Evolutionary conservation across 2,888 invertebrate genomes (phyloP).

Genomic region (Hemaris fuciformis): DNA sequence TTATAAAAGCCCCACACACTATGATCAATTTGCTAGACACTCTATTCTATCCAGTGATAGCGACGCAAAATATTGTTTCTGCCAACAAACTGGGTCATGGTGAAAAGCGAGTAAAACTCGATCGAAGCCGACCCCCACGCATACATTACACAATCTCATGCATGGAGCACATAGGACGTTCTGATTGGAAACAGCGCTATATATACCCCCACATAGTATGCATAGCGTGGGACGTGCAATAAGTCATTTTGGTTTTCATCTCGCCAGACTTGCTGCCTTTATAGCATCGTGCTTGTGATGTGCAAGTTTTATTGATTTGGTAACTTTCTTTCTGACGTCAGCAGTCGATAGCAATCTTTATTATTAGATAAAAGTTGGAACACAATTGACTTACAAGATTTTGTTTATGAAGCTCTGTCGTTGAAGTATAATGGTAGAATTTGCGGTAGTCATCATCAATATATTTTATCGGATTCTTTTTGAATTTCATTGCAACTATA

Average conservation of each 20-base stretch:
- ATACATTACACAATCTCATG: background rate
- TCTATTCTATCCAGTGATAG: background rate
- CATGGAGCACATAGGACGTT: background rate
- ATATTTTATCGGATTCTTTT: no score
- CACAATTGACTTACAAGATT: no score
- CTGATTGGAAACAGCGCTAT: background rate
- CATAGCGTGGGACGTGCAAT: background rate
- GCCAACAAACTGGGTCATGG: background rate
- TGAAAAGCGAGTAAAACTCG: background rate
- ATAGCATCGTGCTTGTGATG: no score
- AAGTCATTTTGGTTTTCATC: background rate
- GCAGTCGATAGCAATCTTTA: no score
- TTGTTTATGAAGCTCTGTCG: no score
- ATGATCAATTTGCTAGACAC: background rate
- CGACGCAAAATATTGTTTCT: background rate
- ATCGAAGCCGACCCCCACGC: background rate
- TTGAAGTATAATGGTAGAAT: no score
- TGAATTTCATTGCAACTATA: no score
- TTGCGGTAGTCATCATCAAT: no score
- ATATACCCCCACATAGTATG: background rate
- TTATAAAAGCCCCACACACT: background rate
- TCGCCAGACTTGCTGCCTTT: no score
- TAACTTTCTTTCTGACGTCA: no score
- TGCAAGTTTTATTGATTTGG: no score
- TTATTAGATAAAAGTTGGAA: no score